These are phyloP conservation scores for Bos indicus DNA, from an alignment of 2,113 vertebrate species.

Conservation along the genomic window DNA sequence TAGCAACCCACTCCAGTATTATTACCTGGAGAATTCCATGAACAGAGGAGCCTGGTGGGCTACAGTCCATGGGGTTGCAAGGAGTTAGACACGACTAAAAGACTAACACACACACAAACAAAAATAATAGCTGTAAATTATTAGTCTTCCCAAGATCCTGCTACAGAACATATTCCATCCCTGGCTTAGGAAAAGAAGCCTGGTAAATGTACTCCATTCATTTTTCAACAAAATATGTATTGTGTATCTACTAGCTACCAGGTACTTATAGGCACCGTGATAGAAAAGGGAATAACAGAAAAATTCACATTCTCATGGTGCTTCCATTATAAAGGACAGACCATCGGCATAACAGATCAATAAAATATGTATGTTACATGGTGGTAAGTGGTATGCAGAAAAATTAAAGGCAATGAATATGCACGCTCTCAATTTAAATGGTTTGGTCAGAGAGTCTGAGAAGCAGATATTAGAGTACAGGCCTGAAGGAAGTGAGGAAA, in stretches of 20 bases:
- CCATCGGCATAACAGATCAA: background rate
- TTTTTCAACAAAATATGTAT: background rate
- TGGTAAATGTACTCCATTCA: background rate
- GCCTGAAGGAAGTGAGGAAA: background rate
- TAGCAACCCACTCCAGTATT: background rate
- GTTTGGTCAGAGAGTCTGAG: background rate
- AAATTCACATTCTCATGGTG: background rate
- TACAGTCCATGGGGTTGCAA: background rate
- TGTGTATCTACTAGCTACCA: background rate
- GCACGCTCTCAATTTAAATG: background rate
- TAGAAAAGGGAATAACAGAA: background rate
- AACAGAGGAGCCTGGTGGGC: background rate
- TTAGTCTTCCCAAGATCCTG: background rate
- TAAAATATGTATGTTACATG: background rate
- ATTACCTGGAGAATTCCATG: background rate
- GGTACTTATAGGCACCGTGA: background rate
- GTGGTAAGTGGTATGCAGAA: background rate
- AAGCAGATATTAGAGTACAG: background rate
- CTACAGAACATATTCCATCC: background rate
- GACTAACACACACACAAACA: background rate
- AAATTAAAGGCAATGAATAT: background rate
- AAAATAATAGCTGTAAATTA: background rate
- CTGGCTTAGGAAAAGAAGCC: background rate
- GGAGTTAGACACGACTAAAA: background rate
- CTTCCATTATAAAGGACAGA: background rate